Evolutionary conservation across 2,797 vertebrate species (phyloP).

Genomic region (Falco cherrug): DNA sequence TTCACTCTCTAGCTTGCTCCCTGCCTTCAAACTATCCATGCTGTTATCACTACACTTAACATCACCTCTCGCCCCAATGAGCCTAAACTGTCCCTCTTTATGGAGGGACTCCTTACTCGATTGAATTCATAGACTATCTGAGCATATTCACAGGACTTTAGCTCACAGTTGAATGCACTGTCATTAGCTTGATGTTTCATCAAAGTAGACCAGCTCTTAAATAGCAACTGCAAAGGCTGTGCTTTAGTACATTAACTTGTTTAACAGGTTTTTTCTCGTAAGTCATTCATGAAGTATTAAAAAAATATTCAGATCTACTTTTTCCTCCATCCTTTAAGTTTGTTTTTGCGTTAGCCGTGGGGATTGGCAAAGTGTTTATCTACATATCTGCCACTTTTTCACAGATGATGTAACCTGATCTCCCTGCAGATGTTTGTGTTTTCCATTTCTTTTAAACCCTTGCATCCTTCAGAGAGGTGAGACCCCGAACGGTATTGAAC

Average conservation of each 20-base stretch:
- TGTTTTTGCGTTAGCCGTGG: not conserved
- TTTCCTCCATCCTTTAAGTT: not conserved
- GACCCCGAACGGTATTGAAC: constrained; percentile 49
- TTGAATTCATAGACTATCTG: not conserved
- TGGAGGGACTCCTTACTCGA: not conserved
- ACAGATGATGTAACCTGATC: not conserved
- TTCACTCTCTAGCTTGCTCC: not conserved
- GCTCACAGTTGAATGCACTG: not conserved
- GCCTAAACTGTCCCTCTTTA: not conserved
- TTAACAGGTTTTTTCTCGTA: not conserved
- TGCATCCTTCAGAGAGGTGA: constrained; percentile 68
- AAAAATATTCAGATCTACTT: not conserved
- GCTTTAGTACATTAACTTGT: not conserved
- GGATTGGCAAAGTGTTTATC: not conserved
- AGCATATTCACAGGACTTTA: not conserved
- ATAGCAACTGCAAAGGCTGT: not conserved
- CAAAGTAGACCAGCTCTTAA: not conserved
- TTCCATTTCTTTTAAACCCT: constrained; percentile 19
- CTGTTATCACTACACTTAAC: not conserved
- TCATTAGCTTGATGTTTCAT: not conserved
- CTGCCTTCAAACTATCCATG: not conserved
- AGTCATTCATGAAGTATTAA: not conserved
- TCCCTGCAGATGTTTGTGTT: not conserved
- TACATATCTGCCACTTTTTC: not conserved
- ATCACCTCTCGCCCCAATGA: not conserved